Evolutionary conservation across 1,140 invertebrate genomes (phyloP).

Genomic region (Pseudomyrmex cubaensis): DNA sequence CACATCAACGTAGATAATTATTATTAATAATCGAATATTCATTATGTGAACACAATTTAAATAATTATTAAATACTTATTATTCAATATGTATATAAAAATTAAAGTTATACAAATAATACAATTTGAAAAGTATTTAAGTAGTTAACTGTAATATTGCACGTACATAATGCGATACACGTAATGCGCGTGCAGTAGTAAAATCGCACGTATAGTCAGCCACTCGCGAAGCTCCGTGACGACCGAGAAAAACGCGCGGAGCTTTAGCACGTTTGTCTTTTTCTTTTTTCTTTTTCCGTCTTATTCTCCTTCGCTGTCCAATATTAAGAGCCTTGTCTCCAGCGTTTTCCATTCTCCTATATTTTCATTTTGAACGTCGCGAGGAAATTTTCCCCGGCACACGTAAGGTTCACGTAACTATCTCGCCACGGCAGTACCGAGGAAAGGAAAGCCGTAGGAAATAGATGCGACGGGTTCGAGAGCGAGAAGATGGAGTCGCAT

Average conservation of each 20-base stretch:
- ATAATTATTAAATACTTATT: background rate
- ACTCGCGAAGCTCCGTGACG: background rate
- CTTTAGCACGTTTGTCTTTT: background rate
- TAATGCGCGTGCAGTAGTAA: slow-evolving; percentile 31
- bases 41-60: too few relatives aligned
- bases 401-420: slow-evolving; percentile 44
- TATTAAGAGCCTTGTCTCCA: slow-evolving; percentile 35
- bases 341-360: slow-evolving; percentile 14
- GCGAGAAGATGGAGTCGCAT: slow-evolving; percentile 43
- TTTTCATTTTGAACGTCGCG: slow-evolving; percentile 28
- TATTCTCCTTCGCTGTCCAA: background rate
- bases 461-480: slow-evolving; percentile 33
- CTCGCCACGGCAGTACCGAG: slow-evolving; percentile 31
- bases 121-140: background rate
- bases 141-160: background rate
- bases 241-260: background rate
- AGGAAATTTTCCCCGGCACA: slow-evolving; percentile 39
- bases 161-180: background rate
- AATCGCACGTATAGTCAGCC: slow-evolving; percentile 23
- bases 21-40: too few relatives aligned
- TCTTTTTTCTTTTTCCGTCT: background rate
- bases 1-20: too few relatives aligned
- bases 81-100: background rate
- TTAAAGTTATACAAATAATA: too few relatives aligned
- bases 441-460: slow-evolving; percentile 9